phyloP scores from a whole-genome alignment of 1,140 invertebrate species.

The Pentalonia nigronervosa region DNA sequence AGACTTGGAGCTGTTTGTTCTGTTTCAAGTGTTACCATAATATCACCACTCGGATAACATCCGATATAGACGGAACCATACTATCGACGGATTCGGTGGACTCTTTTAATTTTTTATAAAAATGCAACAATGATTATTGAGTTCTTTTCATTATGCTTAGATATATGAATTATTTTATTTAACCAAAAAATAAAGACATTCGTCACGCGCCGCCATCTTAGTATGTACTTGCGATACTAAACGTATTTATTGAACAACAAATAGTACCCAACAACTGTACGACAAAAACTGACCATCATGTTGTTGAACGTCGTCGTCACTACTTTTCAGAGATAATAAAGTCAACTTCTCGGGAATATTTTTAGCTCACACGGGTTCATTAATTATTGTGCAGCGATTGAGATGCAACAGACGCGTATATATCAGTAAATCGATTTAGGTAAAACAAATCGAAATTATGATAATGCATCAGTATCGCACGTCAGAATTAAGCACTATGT shows the following conservation, averaged over 20 bases:
- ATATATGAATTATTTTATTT: background rate
- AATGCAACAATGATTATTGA: conserved; percentile 25
- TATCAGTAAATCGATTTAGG: background rate
- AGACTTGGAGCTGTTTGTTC: too few relatives aligned
- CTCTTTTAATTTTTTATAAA: conserved; percentile 8
- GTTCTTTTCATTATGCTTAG: conserved; percentile 34
- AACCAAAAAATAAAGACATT: too few relatives aligned
- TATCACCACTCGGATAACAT: too few relatives aligned
- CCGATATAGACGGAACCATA: background rate
- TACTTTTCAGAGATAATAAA: too few relatives aligned
- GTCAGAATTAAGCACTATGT: background rate
- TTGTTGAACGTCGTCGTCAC: too few relatives aligned
- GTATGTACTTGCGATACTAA: too few relatives aligned
- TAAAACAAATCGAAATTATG: background rate
- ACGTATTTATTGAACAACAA: too few relatives aligned
- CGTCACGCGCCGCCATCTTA: background rate
- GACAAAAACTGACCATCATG: too few relatives aligned
- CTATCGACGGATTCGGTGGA: background rate
- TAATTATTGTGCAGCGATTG: background rate
- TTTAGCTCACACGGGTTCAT: too few relatives aligned
- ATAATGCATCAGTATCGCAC: background rate
- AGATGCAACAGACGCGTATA: background rate
- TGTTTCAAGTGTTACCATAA: too few relatives aligned
- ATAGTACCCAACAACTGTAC: too few relatives aligned
- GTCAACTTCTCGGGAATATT: too few relatives aligned